Conservation (phyloP, 2,888 invertebrate genomes). For the Idaea dimidiata region DNA sequence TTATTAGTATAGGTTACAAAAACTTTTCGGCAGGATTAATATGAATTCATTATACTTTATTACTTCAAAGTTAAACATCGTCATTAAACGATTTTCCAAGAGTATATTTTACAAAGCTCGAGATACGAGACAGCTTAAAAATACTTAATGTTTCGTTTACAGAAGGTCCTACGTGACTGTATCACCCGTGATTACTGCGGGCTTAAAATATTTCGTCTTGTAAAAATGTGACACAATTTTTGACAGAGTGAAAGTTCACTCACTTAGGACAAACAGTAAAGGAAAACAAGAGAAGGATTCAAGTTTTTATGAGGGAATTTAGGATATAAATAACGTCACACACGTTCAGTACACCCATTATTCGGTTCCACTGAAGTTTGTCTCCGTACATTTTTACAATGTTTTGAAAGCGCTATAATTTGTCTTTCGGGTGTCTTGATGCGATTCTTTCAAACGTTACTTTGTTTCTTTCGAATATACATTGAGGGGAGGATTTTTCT, state of each 20-base stretch:
- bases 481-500: slow-evolving; percentile 9
- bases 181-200: neutral
- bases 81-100: slow-evolving; percentile 28
- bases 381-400: slow-evolving; percentile 63
- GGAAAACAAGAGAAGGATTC: slow-evolving; percentile 46
- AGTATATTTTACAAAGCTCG: slow-evolving; percentile 17
- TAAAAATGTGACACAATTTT: neutral
- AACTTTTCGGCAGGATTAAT: too few relatives aligned
- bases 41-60: neutral
- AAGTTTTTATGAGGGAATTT: slow-evolving; percentile 69
- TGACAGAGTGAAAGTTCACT: neutral
- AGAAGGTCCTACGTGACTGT: slow-evolving; percentile 4
- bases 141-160: slow-evolving; percentile 3
- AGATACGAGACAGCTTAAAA: slow-evolving; percentile 12
- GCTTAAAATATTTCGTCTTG: neutral
- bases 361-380: slow-evolving; percentile 64
- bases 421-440: slow-evolving; percentile 46
- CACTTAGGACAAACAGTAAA: slow-evolving; percentile 29
- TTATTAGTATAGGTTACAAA: too few relatives aligned
- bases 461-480: slow-evolving; percentile 31
- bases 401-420: slow-evolving; percentile 57
- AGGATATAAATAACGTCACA: slow-evolving; percentile 72
- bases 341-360: slow-evolving; percentile 68
- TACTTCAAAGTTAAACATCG: slow-evolving; percentile 5
- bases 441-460: slow-evolving; percentile 25